A percentile compares a stretch with the other conserved stretches of the same genome.
These are phyloP conservation scores for Atethmia centrago DNA, from an alignment of 2,888 invertebrate genomes.

Conservation along the genomic window DNA sequence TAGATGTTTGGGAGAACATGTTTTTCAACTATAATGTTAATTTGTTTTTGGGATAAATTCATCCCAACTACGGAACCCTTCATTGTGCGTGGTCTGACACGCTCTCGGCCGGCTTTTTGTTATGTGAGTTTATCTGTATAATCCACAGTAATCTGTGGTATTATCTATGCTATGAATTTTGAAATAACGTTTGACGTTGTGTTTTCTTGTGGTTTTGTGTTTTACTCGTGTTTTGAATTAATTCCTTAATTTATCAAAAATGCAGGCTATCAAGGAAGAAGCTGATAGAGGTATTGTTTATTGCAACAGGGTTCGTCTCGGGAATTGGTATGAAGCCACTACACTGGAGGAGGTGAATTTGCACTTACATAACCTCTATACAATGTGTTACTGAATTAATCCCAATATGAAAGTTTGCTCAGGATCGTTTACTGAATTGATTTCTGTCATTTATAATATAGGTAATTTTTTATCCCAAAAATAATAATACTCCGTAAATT, in stretches of 20 bases:
- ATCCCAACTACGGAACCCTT: too few species aligned
- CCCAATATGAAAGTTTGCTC: too few species aligned
- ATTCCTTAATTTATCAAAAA: constrained; percentile 50
- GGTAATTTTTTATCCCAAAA: too few species aligned
- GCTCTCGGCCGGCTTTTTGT: too few species aligned
- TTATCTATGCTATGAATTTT: not conserved
- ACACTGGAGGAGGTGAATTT: constrained; percentile 83
- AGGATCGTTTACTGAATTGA: too few species aligned
- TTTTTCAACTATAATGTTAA: too few species aligned
- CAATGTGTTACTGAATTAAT: too few species aligned
- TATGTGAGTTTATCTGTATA: not conserved
- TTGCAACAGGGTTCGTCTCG: constrained; percentile 82
- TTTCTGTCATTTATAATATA: too few species aligned
- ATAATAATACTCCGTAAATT: too few species aligned
- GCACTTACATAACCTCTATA: not conserved
- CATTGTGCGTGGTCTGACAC: too few species aligned
- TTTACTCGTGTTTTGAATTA: constrained; percentile 41
- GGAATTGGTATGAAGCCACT: constrained; percentile 87
- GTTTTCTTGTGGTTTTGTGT: not conserved
- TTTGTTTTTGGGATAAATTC: too few species aligned
- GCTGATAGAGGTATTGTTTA: constrained; percentile 85
- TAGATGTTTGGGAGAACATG: too few species aligned
- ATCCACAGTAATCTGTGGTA: not conserved
- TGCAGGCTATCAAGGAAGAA: constrained; percentile 69
- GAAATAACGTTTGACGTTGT: not conserved